A percentile compares a stretch with the other conserved stretches of the same genome.
These are phyloP conservation scores for Cabera pusaria DNA, from an alignment of 2,888 invertebrate species.

Conservation along the genomic window DNA sequence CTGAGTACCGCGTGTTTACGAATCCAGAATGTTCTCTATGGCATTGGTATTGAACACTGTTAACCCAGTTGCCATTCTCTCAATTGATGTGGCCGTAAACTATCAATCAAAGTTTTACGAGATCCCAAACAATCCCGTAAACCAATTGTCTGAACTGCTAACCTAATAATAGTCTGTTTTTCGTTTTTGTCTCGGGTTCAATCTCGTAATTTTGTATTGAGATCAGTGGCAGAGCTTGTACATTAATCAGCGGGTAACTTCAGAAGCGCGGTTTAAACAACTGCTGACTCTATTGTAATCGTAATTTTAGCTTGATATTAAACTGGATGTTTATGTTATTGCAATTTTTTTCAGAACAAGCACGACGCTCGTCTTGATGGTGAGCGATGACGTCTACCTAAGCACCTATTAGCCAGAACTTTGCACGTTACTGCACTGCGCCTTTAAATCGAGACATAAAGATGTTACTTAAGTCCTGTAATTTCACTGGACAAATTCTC, in stretches of 20 bases:
- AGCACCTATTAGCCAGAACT: no score
- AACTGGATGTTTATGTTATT: no score
- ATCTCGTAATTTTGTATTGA: conserved; percentile 20
- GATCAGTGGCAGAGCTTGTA: conserved; percentile 11
- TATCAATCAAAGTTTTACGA: conserved; percentile 78
- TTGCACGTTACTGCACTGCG: no score
- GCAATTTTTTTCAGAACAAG: no score
- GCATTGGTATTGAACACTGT: conserved; percentile 64
- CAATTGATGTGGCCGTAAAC: conserved; percentile 74
- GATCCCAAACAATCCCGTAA: conserved; percentile 67
- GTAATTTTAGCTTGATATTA: conserved; percentile 4
- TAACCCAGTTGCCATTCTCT: conserved; percentile 50
- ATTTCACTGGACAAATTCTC: no score
- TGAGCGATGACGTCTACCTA: no score
- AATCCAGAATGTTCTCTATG: conserved; percentile 31
- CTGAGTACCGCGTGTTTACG: conserved; percentile 35
- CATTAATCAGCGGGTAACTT: conserved; percentile 18
- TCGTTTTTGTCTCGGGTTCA: conserved; percentile 17
- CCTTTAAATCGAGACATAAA: no score
- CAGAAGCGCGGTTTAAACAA: conserved; percentile 12
- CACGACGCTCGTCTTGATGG: no score
- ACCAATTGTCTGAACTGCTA: conserved; percentile 61
- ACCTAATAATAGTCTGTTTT: conserved; percentile 50
- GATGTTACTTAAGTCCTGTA: no score
- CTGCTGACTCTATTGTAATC: conserved; percentile 7